A percentile compares a stretch with the other conserved stretches of the same genome.
Evolutionary conservation across 1,140 invertebrate species (phyloP).

Genomic region (Meteorus sp.): DNA sequence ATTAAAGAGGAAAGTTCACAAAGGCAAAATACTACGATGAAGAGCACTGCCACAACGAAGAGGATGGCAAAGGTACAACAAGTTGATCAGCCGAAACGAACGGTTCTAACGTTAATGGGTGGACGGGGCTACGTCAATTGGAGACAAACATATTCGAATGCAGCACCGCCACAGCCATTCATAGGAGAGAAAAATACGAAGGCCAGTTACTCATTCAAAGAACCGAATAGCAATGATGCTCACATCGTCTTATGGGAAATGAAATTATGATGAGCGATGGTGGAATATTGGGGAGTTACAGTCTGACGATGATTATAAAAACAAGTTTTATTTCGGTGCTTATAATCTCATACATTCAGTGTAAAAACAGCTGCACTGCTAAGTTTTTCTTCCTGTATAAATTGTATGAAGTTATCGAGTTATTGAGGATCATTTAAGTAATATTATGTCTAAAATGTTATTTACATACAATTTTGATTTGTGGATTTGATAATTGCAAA

Average conservation of each 20-base stretch:
- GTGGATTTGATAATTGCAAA: too few relatives aligned
- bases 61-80: conserved; percentile 45
- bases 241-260: conserved; percentile 90
- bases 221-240: conserved; percentile 75
- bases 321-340: too few relatives aligned
- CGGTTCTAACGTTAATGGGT: conserved; percentile 83
- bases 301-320: too few relatives aligned
- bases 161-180: conserved; percentile 27
- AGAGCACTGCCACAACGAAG: not conserved
- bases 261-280: conserved; percentile 70
- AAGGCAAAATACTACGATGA: conserved; percentile 23
- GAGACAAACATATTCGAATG: conserved; percentile 60
- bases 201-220: conserved; percentile 50
- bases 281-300: conserved; percentile 18
- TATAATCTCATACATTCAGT: too few relatives aligned
- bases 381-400: too few relatives aligned
- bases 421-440: too few relatives aligned
- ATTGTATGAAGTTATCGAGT: too few relatives aligned
- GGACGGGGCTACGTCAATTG: conserved; percentile 86
- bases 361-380: too few relatives aligned
- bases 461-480: too few relatives aligned
- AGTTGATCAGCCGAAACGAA: conserved; percentile 66
- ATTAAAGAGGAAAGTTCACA: conserved; percentile 34
- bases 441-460: too few relatives aligned
- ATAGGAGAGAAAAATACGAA: conserved; percentile 47